These are phyloP conservation scores for Dryobota labecula DNA, from an alignment of 2,888 invertebrate species.

Conservation along the genomic window DNA sequence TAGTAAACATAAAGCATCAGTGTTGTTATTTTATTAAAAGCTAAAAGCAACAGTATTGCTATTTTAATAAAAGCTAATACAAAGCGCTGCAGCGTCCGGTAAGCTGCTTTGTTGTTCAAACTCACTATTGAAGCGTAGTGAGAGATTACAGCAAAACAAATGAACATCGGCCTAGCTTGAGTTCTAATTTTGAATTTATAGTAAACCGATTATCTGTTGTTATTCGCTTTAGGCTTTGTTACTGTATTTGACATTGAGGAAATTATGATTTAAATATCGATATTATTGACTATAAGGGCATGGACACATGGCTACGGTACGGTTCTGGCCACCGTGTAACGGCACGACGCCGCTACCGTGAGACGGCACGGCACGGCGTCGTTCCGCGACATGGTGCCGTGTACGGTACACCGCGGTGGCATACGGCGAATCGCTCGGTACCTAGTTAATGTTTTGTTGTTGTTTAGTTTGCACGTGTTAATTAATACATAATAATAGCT, in stretches of 20 bases:
- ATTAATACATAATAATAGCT: no score
- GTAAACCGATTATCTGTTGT: not conserved
- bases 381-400: no score
- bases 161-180: conserved; percentile 18
- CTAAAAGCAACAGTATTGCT: not conserved
- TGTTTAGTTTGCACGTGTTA: no score
- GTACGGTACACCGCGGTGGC: no score
- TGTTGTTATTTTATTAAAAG: not conserved
- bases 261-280: no score
- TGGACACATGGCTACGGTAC: no score
- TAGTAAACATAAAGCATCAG: not conserved
- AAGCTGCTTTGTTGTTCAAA: conserved; percentile 37
- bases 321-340: no score
- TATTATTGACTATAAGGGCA: no score
- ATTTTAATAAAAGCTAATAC: not conserved
- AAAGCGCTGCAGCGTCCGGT: conserved; percentile 9
- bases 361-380: no score
- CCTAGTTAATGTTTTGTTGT: no score
- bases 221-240: not conserved
- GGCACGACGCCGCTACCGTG: no score
- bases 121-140: conserved; percentile 20
- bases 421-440: no score
- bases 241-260: not conserved
- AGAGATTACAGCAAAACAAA: conserved; percentile 29
- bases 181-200: conserved; percentile 17